phyloP scores from a whole-genome alignment of 2,888 invertebrate species.

The Ormyrus rosae region DNA sequence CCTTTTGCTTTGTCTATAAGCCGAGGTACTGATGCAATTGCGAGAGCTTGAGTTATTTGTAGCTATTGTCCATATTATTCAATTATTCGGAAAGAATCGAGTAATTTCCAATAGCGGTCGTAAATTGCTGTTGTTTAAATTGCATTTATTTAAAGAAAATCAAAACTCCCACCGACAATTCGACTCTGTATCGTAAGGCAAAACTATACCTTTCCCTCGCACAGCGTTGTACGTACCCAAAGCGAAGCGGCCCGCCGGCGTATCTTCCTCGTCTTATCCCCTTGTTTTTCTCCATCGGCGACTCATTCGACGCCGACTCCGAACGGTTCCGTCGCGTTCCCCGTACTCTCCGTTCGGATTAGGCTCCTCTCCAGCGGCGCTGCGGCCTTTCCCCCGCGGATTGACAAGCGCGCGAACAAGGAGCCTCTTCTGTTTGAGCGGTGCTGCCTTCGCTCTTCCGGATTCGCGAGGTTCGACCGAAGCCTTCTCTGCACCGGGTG shows the following conservation, averaged over 20 bases:
- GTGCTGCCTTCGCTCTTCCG: constrained; percentile 24
- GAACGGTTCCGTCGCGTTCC: background rate
- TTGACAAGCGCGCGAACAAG: constrained; percentile 44
- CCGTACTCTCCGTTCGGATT: constrained; percentile 11
- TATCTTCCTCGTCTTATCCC: background rate
- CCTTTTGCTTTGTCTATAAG: background rate
- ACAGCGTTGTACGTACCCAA: no score
- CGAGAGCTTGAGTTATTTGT: constrained; percentile 23
- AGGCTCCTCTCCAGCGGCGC: constrained; percentile 12
- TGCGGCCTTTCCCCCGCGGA: constrained; percentile 9
- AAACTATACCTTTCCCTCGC: no score
- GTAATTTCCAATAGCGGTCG: no score
- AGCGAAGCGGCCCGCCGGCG: no score
- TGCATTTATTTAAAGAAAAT: no score
- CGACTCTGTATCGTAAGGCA: no score
- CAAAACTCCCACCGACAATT: no score
- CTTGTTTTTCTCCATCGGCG: constrained; percentile 1
- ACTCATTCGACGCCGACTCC: constrained; percentile 1
- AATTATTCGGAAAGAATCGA: no score
- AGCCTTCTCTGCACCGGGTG: no score
- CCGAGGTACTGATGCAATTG: constrained; percentile 12
- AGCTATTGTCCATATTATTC: background rate
- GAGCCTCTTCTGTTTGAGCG: constrained; percentile 26
- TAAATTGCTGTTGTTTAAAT: no score
- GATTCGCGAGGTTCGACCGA: background rate